phyloP scores from a whole-genome alignment of 2,888 invertebrate genomes.

The Hirtodrosophila duncani region DNA sequence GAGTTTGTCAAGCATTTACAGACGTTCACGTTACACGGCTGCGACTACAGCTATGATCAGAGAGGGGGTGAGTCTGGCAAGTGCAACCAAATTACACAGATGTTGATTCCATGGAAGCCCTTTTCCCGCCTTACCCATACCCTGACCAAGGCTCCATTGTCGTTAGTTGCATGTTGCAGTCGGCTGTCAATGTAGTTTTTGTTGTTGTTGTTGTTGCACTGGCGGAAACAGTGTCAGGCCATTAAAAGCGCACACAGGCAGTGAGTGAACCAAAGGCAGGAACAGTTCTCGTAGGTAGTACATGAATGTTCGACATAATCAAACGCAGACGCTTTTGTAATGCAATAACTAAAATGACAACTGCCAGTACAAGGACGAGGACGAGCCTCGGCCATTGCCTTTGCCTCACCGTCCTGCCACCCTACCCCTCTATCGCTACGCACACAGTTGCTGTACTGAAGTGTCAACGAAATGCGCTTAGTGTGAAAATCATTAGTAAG shows the following conservation, averaged over 20 bases:
- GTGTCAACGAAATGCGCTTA: conserved; percentile 54
- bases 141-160: conserved; percentile 6
- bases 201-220: conserved; percentile 37
- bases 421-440: neutral
- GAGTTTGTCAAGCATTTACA: conserved; percentile 58
- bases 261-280: neutral
- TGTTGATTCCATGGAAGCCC: conserved; percentile 15
- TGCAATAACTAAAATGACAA: conserved; percentile 69
- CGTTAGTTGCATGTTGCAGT: conserved; percentile 63
- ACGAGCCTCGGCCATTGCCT: conserved; percentile 11
- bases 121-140: neutral
- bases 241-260: conserved; percentile 51
- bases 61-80: conserved; percentile 33
- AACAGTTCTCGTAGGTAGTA: conserved; percentile 39
- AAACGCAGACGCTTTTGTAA: conserved; percentile 63
- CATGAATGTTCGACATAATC: conserved; percentile 62
- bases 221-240: conserved; percentile 69
- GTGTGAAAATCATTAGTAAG: conserved; percentile 64
- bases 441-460: conserved; percentile 28
- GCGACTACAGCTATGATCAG: conserved; percentile 39
- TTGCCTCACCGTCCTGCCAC: conserved; percentile 6
- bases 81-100: conserved; percentile 66
- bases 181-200: conserved; percentile 48
- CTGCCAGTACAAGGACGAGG: conserved; percentile 32
- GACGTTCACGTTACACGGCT: too few species aligned